These are phyloP conservation scores for Leptopilina syphax DNA, from an alignment of 2,888 invertebrate genomes.

Conservation along the genomic window DNA sequence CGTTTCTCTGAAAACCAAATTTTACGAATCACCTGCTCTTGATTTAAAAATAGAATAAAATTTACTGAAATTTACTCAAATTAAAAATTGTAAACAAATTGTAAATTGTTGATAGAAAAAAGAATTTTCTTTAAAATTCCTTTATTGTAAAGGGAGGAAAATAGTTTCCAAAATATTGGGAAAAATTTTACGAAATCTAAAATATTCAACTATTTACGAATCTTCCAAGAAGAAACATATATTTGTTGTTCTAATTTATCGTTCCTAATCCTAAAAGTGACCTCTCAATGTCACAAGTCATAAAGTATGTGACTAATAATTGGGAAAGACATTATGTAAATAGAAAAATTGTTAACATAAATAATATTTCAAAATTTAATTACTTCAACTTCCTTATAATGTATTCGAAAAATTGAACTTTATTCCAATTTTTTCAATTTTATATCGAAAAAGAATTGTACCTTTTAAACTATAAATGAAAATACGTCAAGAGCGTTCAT, in stretches of 20 bases:
- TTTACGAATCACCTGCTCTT: constrained; percentile 21
- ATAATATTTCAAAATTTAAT: background rate
- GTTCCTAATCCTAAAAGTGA: constrained; percentile 24
- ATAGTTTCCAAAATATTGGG: background rate
- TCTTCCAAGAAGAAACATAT: background rate
- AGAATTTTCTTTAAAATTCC: too few relatives aligned
- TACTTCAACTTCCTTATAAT: too few relatives aligned
- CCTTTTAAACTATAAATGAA: too few relatives aligned
- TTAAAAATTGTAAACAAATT: too few relatives aligned
- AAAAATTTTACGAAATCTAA: background rate
- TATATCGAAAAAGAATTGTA: too few relatives aligned
- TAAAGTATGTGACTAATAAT: constrained; percentile 6
- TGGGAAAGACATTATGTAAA: constrained; percentile 33
- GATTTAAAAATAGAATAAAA: background rate
- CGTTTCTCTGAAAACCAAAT: constrained; percentile 21
- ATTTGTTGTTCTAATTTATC: background rate
- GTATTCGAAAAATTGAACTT: too few relatives aligned
- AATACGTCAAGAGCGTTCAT: too few relatives aligned
- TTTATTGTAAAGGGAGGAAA: too few relatives aligned
- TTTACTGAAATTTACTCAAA: too few relatives aligned
- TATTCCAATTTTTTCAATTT: too few relatives aligned
- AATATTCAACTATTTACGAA: background rate
- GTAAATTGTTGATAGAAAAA: too few relatives aligned
- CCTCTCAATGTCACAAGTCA: constrained; percentile 29
- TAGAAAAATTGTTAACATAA: background rate